Base-by-base conservation (phyloP, 2,113 vertebrate species). In the Progne subis region DNA sequence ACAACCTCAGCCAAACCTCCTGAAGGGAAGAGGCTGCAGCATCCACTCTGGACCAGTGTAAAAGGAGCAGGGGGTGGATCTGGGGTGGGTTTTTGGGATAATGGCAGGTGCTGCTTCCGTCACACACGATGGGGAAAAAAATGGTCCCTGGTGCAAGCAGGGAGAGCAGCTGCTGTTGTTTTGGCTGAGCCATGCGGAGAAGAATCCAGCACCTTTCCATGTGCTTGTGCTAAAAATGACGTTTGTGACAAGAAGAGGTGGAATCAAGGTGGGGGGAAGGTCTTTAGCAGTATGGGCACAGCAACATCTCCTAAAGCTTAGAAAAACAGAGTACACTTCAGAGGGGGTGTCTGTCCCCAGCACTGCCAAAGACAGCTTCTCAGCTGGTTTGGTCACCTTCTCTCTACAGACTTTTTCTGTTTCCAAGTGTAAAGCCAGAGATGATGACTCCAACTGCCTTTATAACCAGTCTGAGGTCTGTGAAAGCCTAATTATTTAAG, bases 51-150 rank as follows among this genome's bases (percentile, higher is more conserved):
- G 21, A 15, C 39, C 31, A 52, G 43, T 0, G 8, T 7, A 12
- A 61, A 41, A 57, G 53, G 37, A 60, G 5, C 29, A 50, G 23
- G 26, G n/a, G 11, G 2, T 69, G 50, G 34, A 34, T 14, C 28
- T 65, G 24, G 28, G n/a, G 9, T 18, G 26, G 5, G 6, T 57
- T 34, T 49, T 47, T 39, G 24, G 41, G 19, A 19, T 56, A 29
- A 52, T 0, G 0, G 32, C 39, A 70, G 25, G 56, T 12, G 1
- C 46, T 70, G 76, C 34, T 57, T 76, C 44, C 46, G 0, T 15
- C 53, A 24, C 37, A 20, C 2, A 2, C 18, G 7, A 9, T 2
- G 23, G 20, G 76, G 52, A 10, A 31, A n/a, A 37, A 86, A 82
- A 37, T 0, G 9, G 76, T 59, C 32, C 70, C 10, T 4, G 19